Base-by-base conservation (phyloP, 2,797 vertebrate species). In the Lutjanus campechanus region DNA sequence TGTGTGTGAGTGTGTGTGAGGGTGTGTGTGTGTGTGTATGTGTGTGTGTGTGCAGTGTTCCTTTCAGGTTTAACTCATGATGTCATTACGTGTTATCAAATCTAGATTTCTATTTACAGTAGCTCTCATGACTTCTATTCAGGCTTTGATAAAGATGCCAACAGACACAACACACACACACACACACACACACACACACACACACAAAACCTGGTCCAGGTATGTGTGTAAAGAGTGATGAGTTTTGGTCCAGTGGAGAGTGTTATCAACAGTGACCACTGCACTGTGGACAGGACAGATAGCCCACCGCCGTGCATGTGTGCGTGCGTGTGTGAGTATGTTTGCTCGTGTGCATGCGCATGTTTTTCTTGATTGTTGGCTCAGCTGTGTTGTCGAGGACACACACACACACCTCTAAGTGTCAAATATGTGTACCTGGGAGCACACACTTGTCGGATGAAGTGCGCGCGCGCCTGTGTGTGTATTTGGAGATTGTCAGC, bases 231-330 rank as follows among this genome's bases (percentile, higher is more conserved):
- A 73, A 70, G 73, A 85, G 61, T 72, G 88, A 80, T 82, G 85
- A 69, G 88, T 90, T 88, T 91, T 88, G 84, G 88, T 91, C 83
- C 85, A 86, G 50, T 77, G 76, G 86, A 88, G 77, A 90, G 76
- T 82, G 82, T 93, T 92, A 95, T 95, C 92, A 87, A 79, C 78
- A 67, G 81, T 86, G 84, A 88, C 82, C 90, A 91, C 84, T 76
- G 83, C 87, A 63, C 80, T 89, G 85, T 93, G 92, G 87, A 80
- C 83, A 76, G 85, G 84, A 87, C 71, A 86, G 93, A 91, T 91
- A 92, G 85, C 80, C 88, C 91, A 91, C 89, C 68, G 69, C 53
- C 11, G 17, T 59, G 29, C 11, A 9, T 76, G 75, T 44, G 29
- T 11, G 11, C 74, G 75, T 44, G 63, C 51, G 65, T 65, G 56